These are phyloP conservation scores for Ceratitis capitata DNA, from an alignment of 1,140 invertebrate genomes.

Conservation along the genomic window DNA sequence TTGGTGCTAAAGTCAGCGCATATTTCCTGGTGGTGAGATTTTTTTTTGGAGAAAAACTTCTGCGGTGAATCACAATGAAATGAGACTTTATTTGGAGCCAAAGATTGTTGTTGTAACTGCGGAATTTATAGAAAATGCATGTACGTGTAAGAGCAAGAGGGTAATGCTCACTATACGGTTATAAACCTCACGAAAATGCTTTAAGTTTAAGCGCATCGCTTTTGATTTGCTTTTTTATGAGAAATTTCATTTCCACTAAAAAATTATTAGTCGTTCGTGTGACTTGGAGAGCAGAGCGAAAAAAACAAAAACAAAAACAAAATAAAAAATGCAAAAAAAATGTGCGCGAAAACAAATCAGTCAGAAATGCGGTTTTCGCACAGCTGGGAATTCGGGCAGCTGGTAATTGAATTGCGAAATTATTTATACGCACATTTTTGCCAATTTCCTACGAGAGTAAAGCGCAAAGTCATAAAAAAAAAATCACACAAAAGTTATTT, in stretches of 20 bases:
- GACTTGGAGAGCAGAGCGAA: no score
- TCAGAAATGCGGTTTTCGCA: background rate
- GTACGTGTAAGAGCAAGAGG: background rate
- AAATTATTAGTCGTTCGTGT: no score
- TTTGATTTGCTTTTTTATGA: no score
- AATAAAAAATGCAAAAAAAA: background rate
- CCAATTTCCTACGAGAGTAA: background rate
- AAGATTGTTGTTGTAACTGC: background rate
- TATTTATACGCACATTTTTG: background rate
- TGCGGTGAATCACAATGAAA: conserved; percentile 24
- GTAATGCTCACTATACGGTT: no score
- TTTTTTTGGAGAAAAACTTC: background rate
- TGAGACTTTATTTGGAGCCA: background rate
- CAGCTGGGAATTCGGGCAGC: background rate
- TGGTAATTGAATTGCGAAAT: conserved; percentile 3
- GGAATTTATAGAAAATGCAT: background rate
- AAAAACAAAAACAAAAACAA: no score
- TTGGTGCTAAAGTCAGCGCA: background rate
- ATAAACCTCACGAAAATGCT: no score
- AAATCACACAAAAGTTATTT: background rate
- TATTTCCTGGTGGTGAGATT: background rate
- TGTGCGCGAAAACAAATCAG: background rate
- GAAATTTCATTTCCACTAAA: no score
- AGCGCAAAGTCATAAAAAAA: background rate
- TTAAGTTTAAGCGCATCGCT: no score